Evolutionary conservation across 2,888 invertebrate species (phyloP), one percentile per base, ranked within the genome.

Genomic region (Pasiphila rectangulata): DNA sequence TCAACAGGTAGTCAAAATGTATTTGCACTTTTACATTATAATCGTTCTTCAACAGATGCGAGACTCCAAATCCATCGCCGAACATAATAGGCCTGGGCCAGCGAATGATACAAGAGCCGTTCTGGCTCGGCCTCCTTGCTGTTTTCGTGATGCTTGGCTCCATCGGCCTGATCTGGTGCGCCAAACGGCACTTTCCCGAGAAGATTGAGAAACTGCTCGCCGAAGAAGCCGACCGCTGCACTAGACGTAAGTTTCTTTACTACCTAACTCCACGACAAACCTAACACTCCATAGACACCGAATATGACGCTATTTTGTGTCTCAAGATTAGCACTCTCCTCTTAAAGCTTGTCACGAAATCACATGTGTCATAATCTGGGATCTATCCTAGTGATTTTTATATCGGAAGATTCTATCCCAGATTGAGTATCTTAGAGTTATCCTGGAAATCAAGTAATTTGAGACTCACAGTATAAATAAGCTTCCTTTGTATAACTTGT

Each of bases 81-180:
- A 83, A 83, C 47, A 86, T 87, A 49, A 76, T 85, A 13, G 75
- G 87, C 2, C 84, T 96, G 10, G 94, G 95, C 5, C 92, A 95
- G 60, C 87, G 95, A 16, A 94, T 96, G 94, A 85, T 96, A 19
- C 94, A 95, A 62, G 96, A 96, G 72, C 96, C 96, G 0, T 96
- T 96, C 78, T 96, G 96, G 96, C 87, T 96, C 29, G 96, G 96
- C 0, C 89, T 96, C 24, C 94, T 96, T 73, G 95, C 96, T 0
- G 95, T 96, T 0, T 93, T 94, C 64, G 91, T 93, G 5, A 95
- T 96, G 0, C 90, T 96, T 64, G 93, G 92, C 38, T 90, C 94
- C 54, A 94, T 96, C 57, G 95, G 95, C 9, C 83, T 95, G 38
- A 91, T 95, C 10, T 95, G 95, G 93, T 94, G 95, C 74, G 94